Conservation (phyloP, 2,888 invertebrate genomes). For the Pachliopta kotzebuea region DNA sequence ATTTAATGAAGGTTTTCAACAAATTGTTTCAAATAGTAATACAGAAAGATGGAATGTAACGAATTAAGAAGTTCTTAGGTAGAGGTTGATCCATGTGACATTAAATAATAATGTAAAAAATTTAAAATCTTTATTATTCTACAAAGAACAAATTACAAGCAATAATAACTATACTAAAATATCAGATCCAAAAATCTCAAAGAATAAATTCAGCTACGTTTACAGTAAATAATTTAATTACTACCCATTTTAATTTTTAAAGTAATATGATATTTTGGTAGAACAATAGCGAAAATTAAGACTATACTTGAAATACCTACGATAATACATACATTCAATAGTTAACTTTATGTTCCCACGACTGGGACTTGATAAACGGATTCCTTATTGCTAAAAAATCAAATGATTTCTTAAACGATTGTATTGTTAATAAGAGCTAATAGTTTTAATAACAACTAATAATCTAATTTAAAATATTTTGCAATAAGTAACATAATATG, state of each 20-base stretch:
- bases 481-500: too few species aligned
- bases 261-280: background rate
- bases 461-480: too few species aligned
- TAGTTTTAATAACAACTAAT: too few species aligned
- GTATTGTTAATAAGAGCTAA: too few species aligned
- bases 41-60: background rate
- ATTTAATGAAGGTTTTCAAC: too few species aligned
- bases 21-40: too few species aligned
- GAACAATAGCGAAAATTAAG: background rate
- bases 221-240: background rate
- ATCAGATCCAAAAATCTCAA: constrained; percentile 2
- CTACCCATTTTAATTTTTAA: too few species aligned
- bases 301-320: background rate
- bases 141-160: background rate
- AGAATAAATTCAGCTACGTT: background rate
- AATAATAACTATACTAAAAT: background rate
- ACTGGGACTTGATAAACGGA: too few species aligned
- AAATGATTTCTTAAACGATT: too few species aligned
- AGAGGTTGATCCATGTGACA: background rate
- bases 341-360: too few species aligned
- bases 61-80: background rate
- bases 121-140: background rate
- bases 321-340: too few species aligned
- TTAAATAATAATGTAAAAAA: background rate
- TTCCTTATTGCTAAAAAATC: too few species aligned